A percentile compares a stretch with the other conserved stretches of the same genome.
phyloP scores from a whole-genome alignment of 2,888 invertebrate genomes.

The Eupeodes latifasciatus region DNA sequence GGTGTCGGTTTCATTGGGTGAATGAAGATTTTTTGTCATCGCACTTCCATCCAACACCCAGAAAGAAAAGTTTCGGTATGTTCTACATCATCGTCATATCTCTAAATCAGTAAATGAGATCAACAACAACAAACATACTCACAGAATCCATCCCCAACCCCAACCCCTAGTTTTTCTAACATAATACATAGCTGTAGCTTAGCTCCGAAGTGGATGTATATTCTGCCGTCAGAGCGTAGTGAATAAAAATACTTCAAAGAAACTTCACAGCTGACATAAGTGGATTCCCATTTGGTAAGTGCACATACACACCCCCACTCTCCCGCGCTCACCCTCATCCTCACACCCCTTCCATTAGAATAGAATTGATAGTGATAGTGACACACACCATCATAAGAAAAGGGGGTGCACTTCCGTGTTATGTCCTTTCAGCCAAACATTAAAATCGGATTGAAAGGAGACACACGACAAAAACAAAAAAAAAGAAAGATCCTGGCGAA shows the following conservation, averaged over 20 bases:
- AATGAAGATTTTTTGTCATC: constrained; percentile 34
- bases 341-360: constrained; percentile 51
- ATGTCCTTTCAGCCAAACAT: constrained; percentile 73
- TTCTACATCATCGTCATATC: constrained; percentile 72
- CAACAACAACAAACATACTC: constrained; percentile 65
- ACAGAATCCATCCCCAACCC: constrained; percentile 1
- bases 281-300: constrained; percentile 76
- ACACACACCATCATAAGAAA: constrained; percentile 36
- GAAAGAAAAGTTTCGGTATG: constrained; percentile 61
- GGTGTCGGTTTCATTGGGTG: constrained; percentile 26
- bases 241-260: constrained; percentile 76
- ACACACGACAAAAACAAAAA: constrained; percentile 12
- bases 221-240: constrained; percentile 52
- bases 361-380: constrained; percentile 14
- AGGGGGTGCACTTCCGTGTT: constrained; percentile 74
- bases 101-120: constrained; percentile 75
- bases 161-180: background rate
- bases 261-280: constrained; percentile 77
- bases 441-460: constrained; percentile 64
- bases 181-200: constrained; percentile 6
- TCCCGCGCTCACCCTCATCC: background rate
- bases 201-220: constrained; percentile 39
- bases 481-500: constrained; percentile 24
- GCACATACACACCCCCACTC: constrained; percentile 42
- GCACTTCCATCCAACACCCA: background rate